Evolutionary conservation across 2,888 invertebrate genomes (phyloP).

Genomic region (Steromphala cineraria): DNA sequence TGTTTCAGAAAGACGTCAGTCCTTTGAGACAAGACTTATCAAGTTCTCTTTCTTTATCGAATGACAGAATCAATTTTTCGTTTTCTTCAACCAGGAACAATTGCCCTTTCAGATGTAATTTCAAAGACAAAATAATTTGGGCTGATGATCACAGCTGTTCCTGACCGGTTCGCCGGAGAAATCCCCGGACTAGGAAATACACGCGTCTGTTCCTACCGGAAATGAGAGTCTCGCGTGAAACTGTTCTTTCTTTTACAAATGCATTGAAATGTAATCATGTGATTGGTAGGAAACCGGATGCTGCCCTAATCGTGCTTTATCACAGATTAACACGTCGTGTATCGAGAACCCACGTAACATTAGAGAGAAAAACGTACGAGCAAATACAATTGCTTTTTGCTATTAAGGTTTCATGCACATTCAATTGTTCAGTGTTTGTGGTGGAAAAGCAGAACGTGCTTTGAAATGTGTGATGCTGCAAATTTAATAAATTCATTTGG

Average conservation of each 20-base stretch:
- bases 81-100: background rate
- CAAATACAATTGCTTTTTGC: too few relatives aligned
- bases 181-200: background rate
- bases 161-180: background rate
- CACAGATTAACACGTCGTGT: too few relatives aligned
- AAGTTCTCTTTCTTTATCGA: background rate
- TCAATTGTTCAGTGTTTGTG: too few relatives aligned
- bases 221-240: constrained; percentile 2
- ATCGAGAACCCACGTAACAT: too few relatives aligned
- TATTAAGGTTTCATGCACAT: too few relatives aligned
- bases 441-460: too few relatives aligned
- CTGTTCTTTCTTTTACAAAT: background rate
- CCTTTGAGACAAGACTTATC: background rate
- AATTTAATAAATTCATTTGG: too few relatives aligned
- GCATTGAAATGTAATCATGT: background rate
- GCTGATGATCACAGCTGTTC: background rate
- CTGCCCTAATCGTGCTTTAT: background rate
- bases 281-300: background rate
- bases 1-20: background rate
- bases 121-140: constrained; percentile 1
- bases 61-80: background rate
- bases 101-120: background rate
- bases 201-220: background rate
- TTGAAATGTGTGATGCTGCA: too few relatives aligned
- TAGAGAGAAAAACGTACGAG: too few relatives aligned